Evolutionary conservation across 2,113 vertebrate genomes (phyloP).

Genomic region (Oryzias woworae): DNA sequence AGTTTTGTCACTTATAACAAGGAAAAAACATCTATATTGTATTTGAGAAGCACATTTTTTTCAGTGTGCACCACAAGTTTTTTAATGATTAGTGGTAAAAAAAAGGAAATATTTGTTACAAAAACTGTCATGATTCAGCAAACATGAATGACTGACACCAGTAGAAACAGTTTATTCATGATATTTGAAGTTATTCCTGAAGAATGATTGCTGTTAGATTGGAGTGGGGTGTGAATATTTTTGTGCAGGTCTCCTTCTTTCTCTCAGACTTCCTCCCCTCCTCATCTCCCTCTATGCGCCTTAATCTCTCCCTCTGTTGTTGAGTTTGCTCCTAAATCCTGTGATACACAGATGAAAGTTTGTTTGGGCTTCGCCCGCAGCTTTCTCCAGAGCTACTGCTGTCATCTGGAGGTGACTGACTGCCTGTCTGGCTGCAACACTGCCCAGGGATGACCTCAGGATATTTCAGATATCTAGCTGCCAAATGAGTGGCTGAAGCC

Average conservation of each 20-base stretch:
- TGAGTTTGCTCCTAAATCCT: constrained; percentile 40
- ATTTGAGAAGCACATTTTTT: no score
- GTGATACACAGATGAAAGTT: constrained; percentile 63
- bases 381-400: constrained; percentile 46
- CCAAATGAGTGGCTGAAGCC: constrained; percentile 24
- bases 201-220: constrained; percentile 52
- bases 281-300: constrained; percentile 13
- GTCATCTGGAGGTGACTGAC: constrained; percentile 48
- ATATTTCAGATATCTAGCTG: constrained; percentile 38
- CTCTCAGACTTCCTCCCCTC: constrained; percentile 8
- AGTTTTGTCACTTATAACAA: no score
- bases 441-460: constrained; percentile 31
- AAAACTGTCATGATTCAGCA: no score
- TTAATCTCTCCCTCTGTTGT: constrained; percentile 24
- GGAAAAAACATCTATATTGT: no score
- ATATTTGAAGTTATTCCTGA: constrained; percentile 17
- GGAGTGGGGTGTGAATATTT: constrained; percentile 32
- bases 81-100: no score
- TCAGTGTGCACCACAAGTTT: no score
- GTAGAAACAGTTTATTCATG: neutral
- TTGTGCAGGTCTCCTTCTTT: constrained; percentile 1
- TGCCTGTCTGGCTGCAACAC: constrained; percentile 30
- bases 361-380: constrained; percentile 58
- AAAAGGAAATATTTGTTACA: no score
- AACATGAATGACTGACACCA: no score